Evolutionary conservation across 1,140 invertebrate species (phyloP).

Genomic region (Cydia splendana): DNA sequence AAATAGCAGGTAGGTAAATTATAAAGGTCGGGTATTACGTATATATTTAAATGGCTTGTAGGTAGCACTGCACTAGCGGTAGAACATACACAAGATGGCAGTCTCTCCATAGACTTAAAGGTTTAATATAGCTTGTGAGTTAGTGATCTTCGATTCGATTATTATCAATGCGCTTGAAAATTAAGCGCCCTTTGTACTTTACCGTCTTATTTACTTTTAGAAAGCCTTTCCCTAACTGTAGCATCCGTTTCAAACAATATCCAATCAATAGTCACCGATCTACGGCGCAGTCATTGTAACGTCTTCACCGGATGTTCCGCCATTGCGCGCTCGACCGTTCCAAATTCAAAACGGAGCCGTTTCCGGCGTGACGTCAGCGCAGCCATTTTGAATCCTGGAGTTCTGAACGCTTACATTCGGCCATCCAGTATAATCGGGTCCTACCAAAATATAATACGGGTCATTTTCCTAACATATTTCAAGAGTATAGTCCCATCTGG

Average conservation of each 20-base stretch:
- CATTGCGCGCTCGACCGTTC: conserved; percentile 78
- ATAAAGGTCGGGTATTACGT: no score
- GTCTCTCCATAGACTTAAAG: conserved; percentile 44
- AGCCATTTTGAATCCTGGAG: conserved; percentile 73
- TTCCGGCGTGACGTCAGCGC: conserved; percentile 75
- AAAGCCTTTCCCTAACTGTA: conserved; percentile 47
- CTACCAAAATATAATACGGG: neutral
- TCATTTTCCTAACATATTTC: no score
- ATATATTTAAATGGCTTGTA: no score
- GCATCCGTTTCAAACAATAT: conserved; percentile 42
- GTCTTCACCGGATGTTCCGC: conserved; percentile 77
- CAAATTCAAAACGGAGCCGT: conserved; percentile 77
- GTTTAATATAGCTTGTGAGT: conserved; percentile 42
- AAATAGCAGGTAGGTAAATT: no score
- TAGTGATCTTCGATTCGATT: neutral
- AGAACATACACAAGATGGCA: no score
- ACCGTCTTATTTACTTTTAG: conserved; percentile 59
- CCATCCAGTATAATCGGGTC: conserved; percentile 1
- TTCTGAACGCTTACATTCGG: neutral
- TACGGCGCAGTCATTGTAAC: conserved; percentile 71
- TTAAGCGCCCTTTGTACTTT: neutral
- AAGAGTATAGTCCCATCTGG: no score
- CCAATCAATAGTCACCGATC: conserved; percentile 33
- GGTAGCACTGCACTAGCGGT: no score
- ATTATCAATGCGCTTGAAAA: neutral